Base-by-base conservation (phyloP, 2,113 vertebrate genomes). In the Microtus montanus region DNA sequence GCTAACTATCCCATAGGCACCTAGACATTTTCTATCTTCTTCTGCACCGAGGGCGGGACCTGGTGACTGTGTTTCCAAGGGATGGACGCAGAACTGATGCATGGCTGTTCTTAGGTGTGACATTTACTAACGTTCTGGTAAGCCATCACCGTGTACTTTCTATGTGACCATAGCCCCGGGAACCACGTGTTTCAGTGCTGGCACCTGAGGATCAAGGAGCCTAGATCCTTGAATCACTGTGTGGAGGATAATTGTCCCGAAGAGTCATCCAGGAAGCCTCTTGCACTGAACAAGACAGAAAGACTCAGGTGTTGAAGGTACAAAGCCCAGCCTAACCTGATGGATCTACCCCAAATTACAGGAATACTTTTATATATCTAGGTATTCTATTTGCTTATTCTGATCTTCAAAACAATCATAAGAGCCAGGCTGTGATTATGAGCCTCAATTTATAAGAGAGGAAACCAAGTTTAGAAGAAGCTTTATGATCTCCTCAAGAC, bases 401-500 rank as follows among this genome's bases (percentile, higher is more conserved):
- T 47, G 20, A 54, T 74, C 44, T 61, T 96, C 20, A 33, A 71
- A 92, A 44, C n/a, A 66, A 91, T 47, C 75, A 41, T 89, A 75
- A 71, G 54, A 94, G 52, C 84, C 33, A 12, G 83, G 5, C 13
- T 71, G 52, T 44, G 61, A n/a, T 93, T 54, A 79, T 44, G 66
- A 86, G 41, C 41, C 41, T 75, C 66, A 15, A 86, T 96, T 94
- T 96, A 82, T 38, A 92, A 93, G 63, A n/a, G 7, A 95, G 82
- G 83, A 96, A 95, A 95, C 54, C 74, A 52, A 92, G 73, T 26
- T 68, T 90, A 93, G 87, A 71, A 93, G 71, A 78, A 74, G 44
- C 74, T n/a, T 96, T 90, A 95, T 68, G 88, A 83, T 92, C 91
- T 84, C 17, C 80, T 75, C 17, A 92, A 86, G 94, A 97, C 87